These are phyloP conservation scores for Cacatua alba DNA, from an alignment of 2,113 vertebrate species.

Conservation along the genomic window DNA sequence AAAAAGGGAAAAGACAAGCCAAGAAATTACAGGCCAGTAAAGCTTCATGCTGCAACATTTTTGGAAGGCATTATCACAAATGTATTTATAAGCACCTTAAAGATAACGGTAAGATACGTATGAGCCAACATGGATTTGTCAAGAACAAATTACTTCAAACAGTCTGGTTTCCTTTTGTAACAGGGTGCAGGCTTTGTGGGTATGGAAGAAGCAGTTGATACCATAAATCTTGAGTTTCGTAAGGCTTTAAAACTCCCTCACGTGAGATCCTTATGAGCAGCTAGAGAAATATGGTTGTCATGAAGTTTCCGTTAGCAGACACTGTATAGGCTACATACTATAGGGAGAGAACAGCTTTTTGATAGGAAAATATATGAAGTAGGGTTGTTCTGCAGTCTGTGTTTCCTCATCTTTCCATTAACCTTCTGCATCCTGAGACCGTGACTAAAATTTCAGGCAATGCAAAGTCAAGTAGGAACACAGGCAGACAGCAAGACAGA, in stretches of 20 bases:
- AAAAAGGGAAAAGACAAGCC: neutral
- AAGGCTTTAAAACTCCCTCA: neutral
- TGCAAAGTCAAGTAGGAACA: neutral
- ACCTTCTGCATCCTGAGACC: neutral
- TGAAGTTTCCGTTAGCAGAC: neutral
- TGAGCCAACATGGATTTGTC: neutral
- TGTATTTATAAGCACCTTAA: neutral
- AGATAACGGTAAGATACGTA: slow-evolving; percentile 12
- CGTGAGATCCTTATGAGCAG: neutral
- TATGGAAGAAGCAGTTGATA: neutral
- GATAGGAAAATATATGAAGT: neutral
- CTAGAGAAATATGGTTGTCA: neutral
- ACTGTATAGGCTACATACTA: neutral
- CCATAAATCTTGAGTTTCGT: neutral
- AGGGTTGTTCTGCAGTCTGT: neutral
- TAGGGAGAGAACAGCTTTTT: neutral
- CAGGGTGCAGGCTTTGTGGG: neutral
- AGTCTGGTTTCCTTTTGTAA: neutral
- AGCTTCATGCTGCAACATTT: slow-evolving; percentile 23
- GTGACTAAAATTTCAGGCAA: neutral
- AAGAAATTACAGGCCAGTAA: slow-evolving; percentile 21
- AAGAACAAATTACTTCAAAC: neutral
- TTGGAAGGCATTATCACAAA: slow-evolving; percentile 20
- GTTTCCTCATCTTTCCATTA: neutral
- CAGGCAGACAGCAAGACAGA: neutral